Evolutionary conservation across 2,113 vertebrate species (phyloP).

Genomic region (Odocoileus virginianus): DNA sequence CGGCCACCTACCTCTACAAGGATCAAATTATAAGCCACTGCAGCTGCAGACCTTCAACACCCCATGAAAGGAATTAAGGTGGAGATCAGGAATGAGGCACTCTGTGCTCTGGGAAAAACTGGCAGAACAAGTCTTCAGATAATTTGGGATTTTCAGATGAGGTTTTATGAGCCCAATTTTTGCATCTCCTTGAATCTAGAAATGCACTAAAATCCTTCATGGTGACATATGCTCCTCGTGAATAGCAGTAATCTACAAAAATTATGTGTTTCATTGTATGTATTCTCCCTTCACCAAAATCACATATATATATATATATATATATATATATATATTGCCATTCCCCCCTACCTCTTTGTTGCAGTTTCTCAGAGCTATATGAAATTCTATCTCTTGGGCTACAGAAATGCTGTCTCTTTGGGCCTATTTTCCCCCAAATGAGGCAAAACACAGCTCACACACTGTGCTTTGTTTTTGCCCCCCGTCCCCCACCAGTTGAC

Average conservation of each 20-base stretch:
- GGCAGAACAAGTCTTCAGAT: not conserved
- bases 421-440: not conserved
- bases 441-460: not conserved
- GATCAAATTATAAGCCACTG: not conserved
- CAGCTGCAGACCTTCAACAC: not conserved
- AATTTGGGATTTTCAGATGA: not conserved
- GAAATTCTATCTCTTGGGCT: not conserved
- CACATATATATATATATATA: not conserved
- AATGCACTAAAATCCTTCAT: not conserved
- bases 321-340: not conserved
- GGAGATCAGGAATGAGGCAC: not conserved
- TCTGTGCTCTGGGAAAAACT: not conserved
- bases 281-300: not conserved
- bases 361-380: not conserved
- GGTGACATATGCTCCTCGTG: not conserved
- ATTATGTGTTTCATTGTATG: not conserved
- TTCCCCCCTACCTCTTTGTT: not conserved
- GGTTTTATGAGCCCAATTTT: not conserved
- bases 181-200: not conserved
- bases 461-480: not conserved
- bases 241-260: not conserved
- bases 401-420: not conserved
- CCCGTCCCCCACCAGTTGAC: not conserved
- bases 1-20: not conserved
- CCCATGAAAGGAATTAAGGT: not conserved